phyloP scores from a whole-genome alignment of 2,113 vertebrate species.

The Vicugna pacos region DNA sequence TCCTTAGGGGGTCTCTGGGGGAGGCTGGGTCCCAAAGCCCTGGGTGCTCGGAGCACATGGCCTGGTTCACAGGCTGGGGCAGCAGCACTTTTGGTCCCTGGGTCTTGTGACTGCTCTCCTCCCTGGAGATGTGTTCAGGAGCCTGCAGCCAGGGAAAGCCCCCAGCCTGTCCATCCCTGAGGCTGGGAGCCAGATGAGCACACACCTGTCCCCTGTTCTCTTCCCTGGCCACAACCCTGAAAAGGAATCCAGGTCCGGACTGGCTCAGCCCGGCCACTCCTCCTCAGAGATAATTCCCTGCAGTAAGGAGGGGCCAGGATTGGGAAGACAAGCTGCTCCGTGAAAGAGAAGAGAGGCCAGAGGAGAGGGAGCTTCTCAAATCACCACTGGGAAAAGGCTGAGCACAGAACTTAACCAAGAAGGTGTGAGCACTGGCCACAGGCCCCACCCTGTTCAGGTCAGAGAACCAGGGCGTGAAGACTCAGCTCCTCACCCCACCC shows the following conservation, averaged over 20 bases:
- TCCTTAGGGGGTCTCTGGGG: neutral
- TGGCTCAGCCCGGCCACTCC: neutral
- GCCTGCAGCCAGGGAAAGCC: neutral
- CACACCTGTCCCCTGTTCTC: neutral
- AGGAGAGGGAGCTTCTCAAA: neutral
- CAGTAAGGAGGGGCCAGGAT: neutral
- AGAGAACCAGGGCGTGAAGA: neutral
- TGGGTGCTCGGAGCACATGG: too few species aligned
- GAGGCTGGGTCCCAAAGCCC: neutral
- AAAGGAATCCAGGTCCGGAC: neutral
- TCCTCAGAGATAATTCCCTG: neutral
- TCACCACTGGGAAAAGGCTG: neutral
- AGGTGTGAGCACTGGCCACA: neutral
- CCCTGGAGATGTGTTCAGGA: neutral
- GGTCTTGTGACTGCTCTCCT: too few species aligned
- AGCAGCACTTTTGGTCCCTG: neutral
- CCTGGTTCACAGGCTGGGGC: neutral
- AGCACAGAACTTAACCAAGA: neutral
- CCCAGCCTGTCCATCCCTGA: neutral
- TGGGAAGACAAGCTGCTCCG: neutral
- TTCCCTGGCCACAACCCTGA: neutral
- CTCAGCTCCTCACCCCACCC: too few species aligned
- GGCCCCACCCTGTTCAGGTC: neutral
- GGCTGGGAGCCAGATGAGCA: neutral
- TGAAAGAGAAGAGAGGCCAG: neutral